A percentile compares a stretch with the other conserved stretches of the same genome.
Evolutionary conservation across 2,113 vertebrate species (phyloP).

Genomic region (Pholis gunnellus): DNA sequence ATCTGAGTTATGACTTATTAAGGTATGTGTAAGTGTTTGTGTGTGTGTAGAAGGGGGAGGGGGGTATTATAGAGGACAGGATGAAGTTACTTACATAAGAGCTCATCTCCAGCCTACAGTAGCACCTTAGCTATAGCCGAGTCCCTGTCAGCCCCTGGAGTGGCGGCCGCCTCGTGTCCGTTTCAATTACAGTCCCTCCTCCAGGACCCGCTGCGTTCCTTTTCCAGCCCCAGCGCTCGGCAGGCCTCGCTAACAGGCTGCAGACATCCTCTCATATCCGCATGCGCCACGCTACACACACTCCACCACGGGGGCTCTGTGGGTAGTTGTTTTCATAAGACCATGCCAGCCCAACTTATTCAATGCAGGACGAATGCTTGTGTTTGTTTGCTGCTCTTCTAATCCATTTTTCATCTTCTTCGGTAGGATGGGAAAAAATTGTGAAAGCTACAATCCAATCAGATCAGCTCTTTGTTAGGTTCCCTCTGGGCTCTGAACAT

Average conservation of each 20-base stretch:
- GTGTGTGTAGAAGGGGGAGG: neutral
- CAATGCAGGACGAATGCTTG: constrained; percentile 11
- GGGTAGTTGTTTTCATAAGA: constrained; percentile 35
- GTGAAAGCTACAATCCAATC: constrained; percentile 1
- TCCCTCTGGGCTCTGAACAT: constrained; percentile 3
- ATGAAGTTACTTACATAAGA: constrained; percentile 64
- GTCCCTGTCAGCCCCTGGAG: constrained; percentile 20
- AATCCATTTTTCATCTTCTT: constrained; percentile 27
- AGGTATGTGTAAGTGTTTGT: constrained; percentile 24
- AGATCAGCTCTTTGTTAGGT: constrained; percentile 16
- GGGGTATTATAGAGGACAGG: constrained; percentile 36
- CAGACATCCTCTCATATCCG: constrained; percentile 58
- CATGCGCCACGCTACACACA: constrained; percentile 42
- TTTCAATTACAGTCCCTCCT: constrained; percentile 49
- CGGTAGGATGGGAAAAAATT: neutral
- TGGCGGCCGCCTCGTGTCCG: constrained; percentile 36
- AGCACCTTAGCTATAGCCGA: constrained; percentile 42
- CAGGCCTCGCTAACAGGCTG: constrained; percentile 52
- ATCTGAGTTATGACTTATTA: constrained; percentile 73
- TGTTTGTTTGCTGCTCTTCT: constrained; percentile 54
- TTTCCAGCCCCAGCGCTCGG: constrained; percentile 16
- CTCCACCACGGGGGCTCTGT: constrained; percentile 35
- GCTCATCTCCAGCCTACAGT: constrained; percentile 53
- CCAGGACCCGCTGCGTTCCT: neutral
- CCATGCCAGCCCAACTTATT: constrained; percentile 32